These are phyloP conservation scores for Ptychobarbus kaznakovi DNA, from an alignment of 2,797 vertebrate species.

Conservation along the genomic window DNA sequence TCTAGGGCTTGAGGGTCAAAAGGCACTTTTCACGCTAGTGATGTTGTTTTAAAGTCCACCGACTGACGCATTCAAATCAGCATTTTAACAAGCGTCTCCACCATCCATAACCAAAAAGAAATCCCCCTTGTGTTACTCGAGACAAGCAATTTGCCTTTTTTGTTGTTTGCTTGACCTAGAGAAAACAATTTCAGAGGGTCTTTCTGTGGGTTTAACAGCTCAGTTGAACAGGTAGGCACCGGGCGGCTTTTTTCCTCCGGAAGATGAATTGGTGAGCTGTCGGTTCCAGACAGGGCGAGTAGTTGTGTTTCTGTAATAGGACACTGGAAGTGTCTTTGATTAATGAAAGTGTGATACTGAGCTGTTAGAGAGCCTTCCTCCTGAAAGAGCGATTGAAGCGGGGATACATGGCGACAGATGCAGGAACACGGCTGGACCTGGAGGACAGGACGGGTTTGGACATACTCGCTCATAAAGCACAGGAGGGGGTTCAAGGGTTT, in stretches of 20 bases:
- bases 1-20: slow-evolving; percentile 55
- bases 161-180: slow-evolving; percentile 86
- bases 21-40: slow-evolving; percentile 45
- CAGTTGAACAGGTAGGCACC: slow-evolving; percentile 79
- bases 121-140: slow-evolving; percentile 73
- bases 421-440: slow-evolving; percentile 53
- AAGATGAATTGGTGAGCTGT: slow-evolving; percentile 94
- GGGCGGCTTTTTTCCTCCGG: slow-evolving; percentile 66
- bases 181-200: slow-evolving; percentile 87
- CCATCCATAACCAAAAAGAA: slow-evolving; percentile 67
- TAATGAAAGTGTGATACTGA: slow-evolving; percentile 86
- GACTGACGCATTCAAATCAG: slow-evolving; percentile 72
- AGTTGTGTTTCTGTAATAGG: slow-evolving; percentile 93
- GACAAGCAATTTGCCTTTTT: slow-evolving; percentile 86
- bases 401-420: slow-evolving; percentile 82
- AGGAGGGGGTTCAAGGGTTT: slow-evolving; percentile 41
- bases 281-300: slow-evolving; percentile 88
- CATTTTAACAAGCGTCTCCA: slow-evolving; percentile 79
- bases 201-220: slow-evolving; percentile 80
- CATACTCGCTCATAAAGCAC: slow-evolving; percentile 45
- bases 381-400: slow-evolving; percentile 81
- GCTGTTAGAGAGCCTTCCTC: slow-evolving; percentile 83
- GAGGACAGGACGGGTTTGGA: slow-evolving; percentile 49
- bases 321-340: slow-evolving; percentile 97
- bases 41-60: slow-evolving; percentile 49